These are phyloP conservation scores for Willisornis vidua DNA, from an alignment of 2,113 vertebrate species.

Conservation along the genomic window DNA sequence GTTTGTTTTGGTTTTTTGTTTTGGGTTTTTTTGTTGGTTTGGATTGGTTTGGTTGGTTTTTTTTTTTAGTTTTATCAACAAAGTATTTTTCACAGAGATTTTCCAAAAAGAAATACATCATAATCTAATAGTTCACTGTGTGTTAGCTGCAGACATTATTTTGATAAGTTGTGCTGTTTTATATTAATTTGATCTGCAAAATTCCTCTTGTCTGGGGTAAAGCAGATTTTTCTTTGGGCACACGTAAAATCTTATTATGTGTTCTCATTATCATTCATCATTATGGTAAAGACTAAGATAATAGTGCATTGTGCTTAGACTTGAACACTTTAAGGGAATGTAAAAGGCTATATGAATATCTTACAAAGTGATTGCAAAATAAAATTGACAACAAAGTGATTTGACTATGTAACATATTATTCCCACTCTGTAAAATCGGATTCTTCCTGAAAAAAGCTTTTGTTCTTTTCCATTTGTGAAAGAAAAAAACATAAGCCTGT, in stretches of 20 bases:
- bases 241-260: constrained; percentile 40
- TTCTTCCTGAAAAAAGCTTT: background rate
- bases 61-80: background rate
- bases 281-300: constrained; percentile 46
- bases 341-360: constrained; percentile 51
- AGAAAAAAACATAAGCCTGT: background rate
- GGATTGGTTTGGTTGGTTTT: too few relatives aligned
- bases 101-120: background rate
- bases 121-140: background rate
- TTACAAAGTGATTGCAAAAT: constrained; percentile 53
- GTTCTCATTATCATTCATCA: constrained; percentile 54
- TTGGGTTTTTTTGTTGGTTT: too few relatives aligned
- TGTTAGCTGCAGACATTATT: constrained; percentile 12
- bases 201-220: constrained; percentile 15
- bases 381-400: constrained; percentile 57
- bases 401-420: background rate
- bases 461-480: background rate
- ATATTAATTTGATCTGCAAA: constrained; percentile 45
- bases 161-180: constrained; percentile 33
- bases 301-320: constrained; percentile 40
- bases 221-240: constrained; percentile 49
- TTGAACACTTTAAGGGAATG: constrained; percentile 7
- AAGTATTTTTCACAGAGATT: background rate
- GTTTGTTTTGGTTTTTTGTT: too few relatives aligned
- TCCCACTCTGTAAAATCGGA: constrained; percentile 10